These are phyloP conservation scores for Gymnodraco acuticeps DNA, from an alignment of 2,797 vertebrate species.

Conservation along the genomic window DNA sequence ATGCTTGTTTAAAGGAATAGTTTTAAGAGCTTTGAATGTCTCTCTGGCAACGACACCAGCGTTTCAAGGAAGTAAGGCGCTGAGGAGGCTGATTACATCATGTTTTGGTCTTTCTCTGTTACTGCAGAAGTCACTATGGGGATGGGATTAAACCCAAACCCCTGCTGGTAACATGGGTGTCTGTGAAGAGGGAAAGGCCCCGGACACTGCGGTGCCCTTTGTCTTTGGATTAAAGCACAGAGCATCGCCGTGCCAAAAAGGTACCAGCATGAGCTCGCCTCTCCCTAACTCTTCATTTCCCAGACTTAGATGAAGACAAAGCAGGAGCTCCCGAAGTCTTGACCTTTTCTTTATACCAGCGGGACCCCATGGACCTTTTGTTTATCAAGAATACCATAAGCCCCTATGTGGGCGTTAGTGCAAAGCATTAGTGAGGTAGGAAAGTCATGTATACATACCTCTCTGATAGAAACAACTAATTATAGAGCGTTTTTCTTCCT, in stretches of 20 bases:
- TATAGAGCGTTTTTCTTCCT: conserved; percentile 27
- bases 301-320: conserved; percentile 53
- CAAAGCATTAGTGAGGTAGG: conserved; percentile 41
- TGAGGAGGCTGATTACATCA: conserved; percentile 60
- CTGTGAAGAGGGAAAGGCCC: conserved; percentile 73
- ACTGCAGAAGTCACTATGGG: conserved; percentile 73
- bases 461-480: conserved; percentile 26
- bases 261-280: conserved; percentile 57
- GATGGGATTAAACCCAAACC: conserved; percentile 75
- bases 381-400: conserved; percentile 48
- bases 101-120: conserved; percentile 65
- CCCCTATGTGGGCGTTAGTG: conserved; percentile 25
- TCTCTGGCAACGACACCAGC: conserved; percentile 35
- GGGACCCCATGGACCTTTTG: conserved; percentile 57
- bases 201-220: conserved; percentile 75
- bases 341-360: conserved; percentile 39
- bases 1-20: conserved; percentile 24
- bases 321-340: conserved; percentile 30
- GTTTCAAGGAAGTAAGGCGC: conserved; percentile 51
- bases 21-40: conserved; percentile 15
- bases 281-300: conserved; percentile 66
- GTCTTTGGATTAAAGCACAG: conserved; percentile 82
- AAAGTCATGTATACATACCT: conserved; percentile 45
- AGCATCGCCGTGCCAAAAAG: conserved; percentile 41
- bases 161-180: conserved; percentile 72